These are phyloP conservation scores for Nerophis lumbriciformis DNA, from an alignment of 2,113 vertebrate genomes.

Conservation along the genomic window DNA sequence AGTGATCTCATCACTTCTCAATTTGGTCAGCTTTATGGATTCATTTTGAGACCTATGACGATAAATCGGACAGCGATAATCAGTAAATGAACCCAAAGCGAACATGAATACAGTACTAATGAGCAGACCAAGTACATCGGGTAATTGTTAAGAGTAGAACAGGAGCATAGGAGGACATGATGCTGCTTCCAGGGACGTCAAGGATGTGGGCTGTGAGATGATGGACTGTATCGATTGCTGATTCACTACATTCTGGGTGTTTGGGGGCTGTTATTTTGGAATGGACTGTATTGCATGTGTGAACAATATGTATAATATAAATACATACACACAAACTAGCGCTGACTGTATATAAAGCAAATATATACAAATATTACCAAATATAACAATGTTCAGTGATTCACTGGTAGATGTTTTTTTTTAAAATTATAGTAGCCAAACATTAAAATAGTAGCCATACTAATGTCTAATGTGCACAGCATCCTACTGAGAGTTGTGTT, in stretches of 20 bases:
- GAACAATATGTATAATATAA: no score
- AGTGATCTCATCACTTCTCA: slow-evolving; percentile 24
- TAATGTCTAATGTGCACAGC: no score
- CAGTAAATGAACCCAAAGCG: slow-evolving; percentile 4
- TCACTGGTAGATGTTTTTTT: no score
- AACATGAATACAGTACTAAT: slow-evolving; percentile 9
- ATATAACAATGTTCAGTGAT: no score
- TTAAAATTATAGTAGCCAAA: no score
- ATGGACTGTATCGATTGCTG: slow-evolving; percentile 59
- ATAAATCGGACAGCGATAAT: slow-evolving; percentile 8
- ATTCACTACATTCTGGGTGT: slow-evolving; percentile 53
- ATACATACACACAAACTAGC: no score
- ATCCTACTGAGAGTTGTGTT: no score
- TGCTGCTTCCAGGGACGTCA: slow-evolving; percentile 36
- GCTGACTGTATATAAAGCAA: no score
- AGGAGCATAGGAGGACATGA: slow-evolving; percentile 23
- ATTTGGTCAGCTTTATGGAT: slow-evolving; percentile 17
- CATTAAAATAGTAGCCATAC: no score
- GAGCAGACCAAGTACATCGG: slow-evolving; percentile 1
- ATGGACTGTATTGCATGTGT: neutral
- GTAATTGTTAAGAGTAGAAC: slow-evolving; percentile 15
- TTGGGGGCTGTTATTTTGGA: slow-evolving; percentile 34
- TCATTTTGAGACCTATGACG: neutral
- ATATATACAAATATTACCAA: no score
- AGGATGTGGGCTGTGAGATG: slow-evolving; percentile 57